Evolutionary conservation across 1,140 invertebrate species (phyloP), one percentile per base, ranked within the genome.

Genomic region (Psilanteris sp.): DNA sequence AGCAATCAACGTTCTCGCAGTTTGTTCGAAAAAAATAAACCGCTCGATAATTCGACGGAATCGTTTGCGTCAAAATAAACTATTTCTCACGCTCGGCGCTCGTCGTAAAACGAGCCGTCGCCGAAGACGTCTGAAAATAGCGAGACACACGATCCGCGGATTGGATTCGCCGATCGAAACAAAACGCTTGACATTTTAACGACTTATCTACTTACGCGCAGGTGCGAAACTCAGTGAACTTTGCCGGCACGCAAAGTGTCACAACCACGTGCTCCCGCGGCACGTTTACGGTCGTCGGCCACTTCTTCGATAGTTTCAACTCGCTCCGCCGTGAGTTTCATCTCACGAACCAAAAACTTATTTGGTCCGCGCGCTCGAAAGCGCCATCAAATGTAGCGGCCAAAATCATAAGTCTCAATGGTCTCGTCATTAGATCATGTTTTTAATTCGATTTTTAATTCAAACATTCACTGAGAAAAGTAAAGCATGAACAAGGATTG

Each of bases 171-270:
- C 20, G 52, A 50, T 68, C 52, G 41, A 7, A 50, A 61, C 54
- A 50, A 70, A 70, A 52, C 32, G 41, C 18, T 29, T 70, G 66
- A 70, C 66, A 52, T 70, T 70, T 70, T 37, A 61, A 48, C 44
- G 39, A 50, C 64, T 68, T 61, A 44, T 71, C 46, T 29, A 54
- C 36, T 71, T 71, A 62, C 55, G 67, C 67, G 67, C 67, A 71
- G 67, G 67, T 71, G 67, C 67, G 31, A 71, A 71, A 54, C 39
- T 52, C 46, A 20, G 36, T 50, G 67, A 54, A 71, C 48, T 72
- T 72, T 72, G 41, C 67, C 67, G 67, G 67, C 57, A 72, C 41
- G 67, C 67, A 62, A 62, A 72, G 55, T 72, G 67, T 62, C 67
- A 61, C 39, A 26, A 72, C 67, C 67, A 71, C 55, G 67, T 71